Conservation (phyloP, 2,888 invertebrate species). For the Latrodectus hesperus region DNA sequence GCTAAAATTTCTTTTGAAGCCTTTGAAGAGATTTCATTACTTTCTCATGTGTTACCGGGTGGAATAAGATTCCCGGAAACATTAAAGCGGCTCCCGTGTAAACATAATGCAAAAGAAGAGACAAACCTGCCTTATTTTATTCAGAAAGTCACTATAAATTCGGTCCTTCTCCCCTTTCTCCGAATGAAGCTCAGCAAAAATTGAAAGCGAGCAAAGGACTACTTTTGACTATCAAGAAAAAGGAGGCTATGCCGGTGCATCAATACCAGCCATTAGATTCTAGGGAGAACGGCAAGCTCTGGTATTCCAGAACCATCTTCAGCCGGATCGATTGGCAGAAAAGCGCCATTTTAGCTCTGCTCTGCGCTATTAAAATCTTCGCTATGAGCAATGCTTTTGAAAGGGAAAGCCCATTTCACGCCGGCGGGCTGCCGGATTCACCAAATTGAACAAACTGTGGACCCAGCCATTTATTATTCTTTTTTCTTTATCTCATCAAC, state of each 20-base stretch:
- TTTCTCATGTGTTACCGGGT: constrained; percentile 60
- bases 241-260: constrained; percentile 27
- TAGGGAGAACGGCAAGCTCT: constrained; percentile 1
- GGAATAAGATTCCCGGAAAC: constrained; percentile 59
- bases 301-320: constrained; percentile 26
- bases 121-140: constrained; percentile 66
- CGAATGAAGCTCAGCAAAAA: constrained; percentile 65
- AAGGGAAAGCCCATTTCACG: constrained; percentile 57
- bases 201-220: constrained; percentile 55
- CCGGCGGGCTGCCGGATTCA: constrained; percentile 46
- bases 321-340: constrained; percentile 56
- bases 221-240: constrained; percentile 48
- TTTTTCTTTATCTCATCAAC: constrained; percentile 21
- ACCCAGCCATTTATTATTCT: constrained; percentile 29
- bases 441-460: constrained; percentile 63
- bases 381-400: constrained; percentile 65
- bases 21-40: constrained; percentile 57
- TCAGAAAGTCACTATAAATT: constrained; percentile 65
- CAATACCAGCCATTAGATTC: constrained; percentile 60
- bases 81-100: constrained; percentile 66
- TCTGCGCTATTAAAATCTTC: constrained; percentile 62
- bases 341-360: constrained; percentile 35
- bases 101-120: constrained; percentile 67
- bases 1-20: constrained; percentile 38
- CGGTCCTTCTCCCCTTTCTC: constrained; percentile 62